phyloP scores from a whole-genome alignment of 2,888 invertebrate genomes.

The Melolontha melolontha region DNA sequence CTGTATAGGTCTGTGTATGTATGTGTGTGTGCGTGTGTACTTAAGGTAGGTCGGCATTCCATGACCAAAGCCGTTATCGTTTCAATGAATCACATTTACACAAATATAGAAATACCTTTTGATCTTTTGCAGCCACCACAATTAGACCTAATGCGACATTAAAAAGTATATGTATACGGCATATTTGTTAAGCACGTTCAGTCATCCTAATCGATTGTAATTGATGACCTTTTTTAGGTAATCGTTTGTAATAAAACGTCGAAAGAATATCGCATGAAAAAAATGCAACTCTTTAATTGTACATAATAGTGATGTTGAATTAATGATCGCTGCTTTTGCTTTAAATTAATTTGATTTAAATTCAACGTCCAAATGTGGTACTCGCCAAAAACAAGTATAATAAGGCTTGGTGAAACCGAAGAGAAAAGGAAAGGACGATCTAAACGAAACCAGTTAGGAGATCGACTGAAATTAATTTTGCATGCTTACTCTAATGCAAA shows the following conservation, averaged over 20 bases:
- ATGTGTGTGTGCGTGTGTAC: slow-evolving; percentile 32
- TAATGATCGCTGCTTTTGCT: slow-evolving; percentile 31
- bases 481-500: slow-evolving; percentile 24
- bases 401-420: slow-evolving; percentile 1
- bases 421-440: background rate
- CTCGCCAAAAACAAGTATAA: slow-evolving; percentile 27
- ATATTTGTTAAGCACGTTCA: slow-evolving; percentile 43
- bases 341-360: slow-evolving; percentile 44
- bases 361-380: slow-evolving; percentile 27
- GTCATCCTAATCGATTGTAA: slow-evolving; percentile 44
- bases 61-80: slow-evolving; percentile 60
- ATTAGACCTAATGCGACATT: slow-evolving; percentile 43
- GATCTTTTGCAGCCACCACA: slow-evolving; percentile 42
- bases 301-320: slow-evolving; percentile 41
- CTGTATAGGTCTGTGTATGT: slow-evolving; percentile 18
- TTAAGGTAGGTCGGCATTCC: slow-evolving; percentile 62
- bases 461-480: slow-evolving; percentile 22
- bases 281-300: slow-evolving; percentile 37
- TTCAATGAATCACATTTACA: slow-evolving; percentile 62
- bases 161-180: slow-evolving; percentile 40
- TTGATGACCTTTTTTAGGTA: slow-evolving; percentile 40
- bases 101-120: slow-evolving; percentile 58
- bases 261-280: slow-evolving; percentile 17
- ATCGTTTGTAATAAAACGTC: slow-evolving; percentile 38
- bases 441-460: slow-evolving; percentile 13